phyloP scores from a whole-genome alignment of 92 coral and sea anemone species.

The Phymanthus crucifer region DNA sequence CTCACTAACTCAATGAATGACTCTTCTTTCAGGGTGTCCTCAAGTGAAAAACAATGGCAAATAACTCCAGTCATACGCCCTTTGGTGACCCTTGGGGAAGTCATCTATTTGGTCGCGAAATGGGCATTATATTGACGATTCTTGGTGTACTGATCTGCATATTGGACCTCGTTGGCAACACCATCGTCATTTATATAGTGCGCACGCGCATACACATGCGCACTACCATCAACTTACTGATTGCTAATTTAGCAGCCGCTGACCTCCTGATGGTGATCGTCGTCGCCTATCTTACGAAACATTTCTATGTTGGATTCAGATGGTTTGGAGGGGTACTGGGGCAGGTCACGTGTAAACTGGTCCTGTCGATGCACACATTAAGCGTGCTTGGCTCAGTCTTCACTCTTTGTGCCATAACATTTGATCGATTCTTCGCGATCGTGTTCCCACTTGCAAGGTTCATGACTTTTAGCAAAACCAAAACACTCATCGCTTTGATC shows the following conservation, averaged over 20 bases:
- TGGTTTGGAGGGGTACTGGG: slow-evolving; percentile 72
- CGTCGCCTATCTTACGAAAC: slow-evolving; percentile 46
- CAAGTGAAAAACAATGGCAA: neutral
- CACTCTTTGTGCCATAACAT: slow-evolving; percentile 52
- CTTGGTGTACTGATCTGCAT: slow-evolving; percentile 41
- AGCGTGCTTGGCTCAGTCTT: slow-evolving; percentile 58
- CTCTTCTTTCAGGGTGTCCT: neutral
- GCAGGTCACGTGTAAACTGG: slow-evolving; percentile 52
- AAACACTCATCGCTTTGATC: slow-evolving; percentile 27
- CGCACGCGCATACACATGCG: slow-evolving; percentile 70
- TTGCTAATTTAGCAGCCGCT: slow-evolving; percentile 68
- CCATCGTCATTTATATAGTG: slow-evolving; percentile 60
- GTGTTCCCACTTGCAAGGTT: slow-evolving; percentile 50
- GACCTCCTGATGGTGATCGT: slow-evolving; percentile 71
- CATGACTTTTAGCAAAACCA: slow-evolving; percentile 24
- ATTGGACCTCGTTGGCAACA: slow-evolving; percentile 67
- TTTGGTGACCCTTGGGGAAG: neutral
- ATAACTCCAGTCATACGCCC: slow-evolving; percentile 8
- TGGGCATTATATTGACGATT: slow-evolving; percentile 39
- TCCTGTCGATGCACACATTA: slow-evolving; percentile 36
- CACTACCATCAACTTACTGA: slow-evolving; percentile 55
- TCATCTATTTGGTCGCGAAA: slow-evolving; percentile 24
- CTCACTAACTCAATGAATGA: neutral
- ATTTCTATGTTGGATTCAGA: slow-evolving; percentile 49
- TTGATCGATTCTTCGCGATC: slow-evolving; percentile 69